Base-by-base conservation (phyloP, 2,797 vertebrate genomes). In the Myotis vivesi region DNA sequence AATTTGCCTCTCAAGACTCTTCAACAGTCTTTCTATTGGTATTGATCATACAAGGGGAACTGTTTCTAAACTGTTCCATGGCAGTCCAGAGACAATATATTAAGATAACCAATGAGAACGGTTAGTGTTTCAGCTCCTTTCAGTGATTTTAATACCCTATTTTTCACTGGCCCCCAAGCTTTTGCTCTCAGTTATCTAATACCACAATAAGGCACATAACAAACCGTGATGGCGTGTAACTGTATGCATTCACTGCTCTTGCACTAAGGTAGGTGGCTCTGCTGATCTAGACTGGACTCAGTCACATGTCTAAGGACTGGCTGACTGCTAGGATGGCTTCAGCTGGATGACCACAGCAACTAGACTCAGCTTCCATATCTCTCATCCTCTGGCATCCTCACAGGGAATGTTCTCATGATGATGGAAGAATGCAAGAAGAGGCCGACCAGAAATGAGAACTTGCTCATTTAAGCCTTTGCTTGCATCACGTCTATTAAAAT, bases 1-100 rank as follows among this genome's bases (percentile, higher is more conserved):
- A 94, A 94, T 92, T 41, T 72, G 80, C 75, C 87, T 94, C 53
- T 94, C 53, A 66, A 88, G 89, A 49, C 30, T 80, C 49, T 94
- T 81, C 55, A 36, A 41, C 41, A 33, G 36, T 25, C 25, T n/a
- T 95, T 85, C 71, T 41, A 9, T 10, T 84, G 19, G 30, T 73
- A 97, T 81, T 66, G 92, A 95, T 89, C 38, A 59, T 6, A 76
- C 20, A 22, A 92, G 57, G 68, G 72, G 68, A 68, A 86, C n/a
- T 19, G 11, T 79, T 93, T 92, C 33, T 66, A 68, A 73, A 73
- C 9, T 51, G 22, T 66, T 92, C 87, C 36, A 51, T 15, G 33
- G 68, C 41, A 28, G 49, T 64, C 33, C 30, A 59, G n/a, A 87
- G 71, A 87, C 2, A 51, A 53, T 41, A 76, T 30, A 20, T 33